Base-by-base conservation (phyloP, 2,113 vertebrate species). In the Eclectus roratus region DNA sequence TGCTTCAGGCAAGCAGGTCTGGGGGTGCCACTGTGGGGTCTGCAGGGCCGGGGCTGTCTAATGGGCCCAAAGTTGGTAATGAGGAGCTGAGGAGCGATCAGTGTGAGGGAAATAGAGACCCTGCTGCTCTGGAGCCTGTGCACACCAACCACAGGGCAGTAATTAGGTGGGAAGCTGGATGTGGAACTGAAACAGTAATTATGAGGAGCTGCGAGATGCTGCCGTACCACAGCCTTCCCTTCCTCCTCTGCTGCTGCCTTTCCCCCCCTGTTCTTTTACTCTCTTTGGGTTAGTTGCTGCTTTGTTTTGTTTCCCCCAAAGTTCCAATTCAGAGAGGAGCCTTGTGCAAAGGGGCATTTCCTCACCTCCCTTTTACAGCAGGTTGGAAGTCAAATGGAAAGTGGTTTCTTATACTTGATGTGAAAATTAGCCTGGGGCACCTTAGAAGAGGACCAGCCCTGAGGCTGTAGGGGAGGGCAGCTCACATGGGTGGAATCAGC, bases 161-260 rank as follows among this genome's bases (percentile, higher is more conserved):
- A 93, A 95, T 94, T 80, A 90, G 90, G 82, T 9, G 11, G 88
- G 90, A 96, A 90, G 82, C 90, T 88, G 71, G 91, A 76, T 82
- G 78, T 77, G 85, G 95, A 82, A 81, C 55, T 53, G 80, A 66
- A 88, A 53, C 76, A 53, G 85, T 92, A 94, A 96, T 96, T 95
- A 94, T 46, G 77, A 89, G 61, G 85, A 94, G 46, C 63, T 41
- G 80, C 23, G 60, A 73, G 85, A 91, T 80, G 86, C 63, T 83
- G 9, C 66, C 7, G 79, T 50, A n/a, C 63, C 1, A 0, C 72
- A 7, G 88, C 7, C 1, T 46, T 84, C 47, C 33, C 66, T 53
- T 37, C 49, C 18, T 43, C 17, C 31, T 43, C 68, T 31, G 49
- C 6, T 0, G 3, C 14, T 0, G 2, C 35, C 56, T 29, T 17